Evolutionary conservation across 2,888 invertebrate species (phyloP).

Genomic region (Cephonodes hylas): DNA sequence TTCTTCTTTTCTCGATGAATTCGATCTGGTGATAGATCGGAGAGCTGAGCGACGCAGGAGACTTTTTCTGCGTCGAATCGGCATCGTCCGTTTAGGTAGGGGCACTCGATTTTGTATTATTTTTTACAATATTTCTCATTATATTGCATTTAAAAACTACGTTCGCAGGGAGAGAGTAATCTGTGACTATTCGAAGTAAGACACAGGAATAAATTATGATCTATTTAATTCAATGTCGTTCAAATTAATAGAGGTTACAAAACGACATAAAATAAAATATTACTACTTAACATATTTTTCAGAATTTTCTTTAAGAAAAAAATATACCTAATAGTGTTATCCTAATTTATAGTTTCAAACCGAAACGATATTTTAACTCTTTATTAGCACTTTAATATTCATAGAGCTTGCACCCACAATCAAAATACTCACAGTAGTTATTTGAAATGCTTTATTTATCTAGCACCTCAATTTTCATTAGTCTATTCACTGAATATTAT

Average conservation of each 20-base stretch:
- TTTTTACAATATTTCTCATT: not conserved
- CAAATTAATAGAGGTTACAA: too few species aligned
- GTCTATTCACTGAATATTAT: not conserved
- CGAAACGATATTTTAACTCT: not conserved
- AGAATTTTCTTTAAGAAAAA: not conserved
- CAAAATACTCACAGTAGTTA: not conserved
- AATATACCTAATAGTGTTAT: not conserved
- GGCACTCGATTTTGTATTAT: not conserved
- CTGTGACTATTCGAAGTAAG: not conserved
- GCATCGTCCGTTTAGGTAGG: not conserved
- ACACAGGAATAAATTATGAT: not conserved
- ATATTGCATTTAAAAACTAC: not conserved
- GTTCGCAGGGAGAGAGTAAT: not conserved
- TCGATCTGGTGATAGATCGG: not conserved
- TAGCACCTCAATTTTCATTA: not conserved
- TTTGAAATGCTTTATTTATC: not conserved
- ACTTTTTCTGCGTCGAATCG: not conserved
- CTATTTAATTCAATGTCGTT: not conserved
- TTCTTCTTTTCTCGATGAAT: not conserved
- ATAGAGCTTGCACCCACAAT: not conserved
- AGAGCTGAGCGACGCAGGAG: not conserved
- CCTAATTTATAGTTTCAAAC: not conserved
- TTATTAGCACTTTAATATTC: not conserved
- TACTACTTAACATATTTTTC: not conserved
- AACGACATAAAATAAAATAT: too few species aligned